A percentile compares a stretch with the other conserved stretches of the same genome.
Conservation (phyloP, 2,113 vertebrate species). For the Chelonoidis abingdonii region DNA sequence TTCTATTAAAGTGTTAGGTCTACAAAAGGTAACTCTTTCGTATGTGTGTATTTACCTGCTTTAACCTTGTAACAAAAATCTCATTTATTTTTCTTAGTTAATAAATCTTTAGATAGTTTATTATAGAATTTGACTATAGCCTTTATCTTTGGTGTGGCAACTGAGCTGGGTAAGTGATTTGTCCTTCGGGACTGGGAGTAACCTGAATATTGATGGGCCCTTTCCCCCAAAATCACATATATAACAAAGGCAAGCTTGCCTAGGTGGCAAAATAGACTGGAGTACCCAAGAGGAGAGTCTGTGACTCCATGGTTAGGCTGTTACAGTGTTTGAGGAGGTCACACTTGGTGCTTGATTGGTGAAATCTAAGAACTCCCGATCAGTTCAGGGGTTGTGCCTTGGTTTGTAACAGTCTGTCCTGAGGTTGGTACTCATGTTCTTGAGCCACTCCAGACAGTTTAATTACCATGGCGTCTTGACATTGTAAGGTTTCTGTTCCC, state of each 20-base stretch:
- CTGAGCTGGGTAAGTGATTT: neutral
- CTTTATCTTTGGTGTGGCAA: too few relatives aligned
- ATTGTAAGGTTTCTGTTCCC: conserved; percentile 41
- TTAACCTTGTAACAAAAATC: too few relatives aligned
- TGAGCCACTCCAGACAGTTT: neutral
- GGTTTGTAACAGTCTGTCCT: neutral
- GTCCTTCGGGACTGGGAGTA: neutral
- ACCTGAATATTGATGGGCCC: too few relatives aligned
- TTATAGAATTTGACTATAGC: too few relatives aligned
- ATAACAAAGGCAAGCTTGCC: neutral
- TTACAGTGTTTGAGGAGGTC: neutral
- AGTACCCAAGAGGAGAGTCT: neutral
- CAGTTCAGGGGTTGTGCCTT: neutral
- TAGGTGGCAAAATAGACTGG: neutral
- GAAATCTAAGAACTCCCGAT: neutral
- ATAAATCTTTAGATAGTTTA: too few relatives aligned
- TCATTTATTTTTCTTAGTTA: too few relatives aligned
- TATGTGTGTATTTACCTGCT: too few relatives aligned
- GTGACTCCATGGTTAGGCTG: neutral
- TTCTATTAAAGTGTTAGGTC: too few relatives aligned
- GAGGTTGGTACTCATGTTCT: neutral
- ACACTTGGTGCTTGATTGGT: neutral
- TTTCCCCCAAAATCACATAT: neutral
- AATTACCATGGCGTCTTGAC: conserved; percentile 2
- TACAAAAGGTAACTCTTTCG: too few relatives aligned